Base-by-base conservation (phyloP, 2,888 invertebrate genomes). In the Meganola albula region DNA sequence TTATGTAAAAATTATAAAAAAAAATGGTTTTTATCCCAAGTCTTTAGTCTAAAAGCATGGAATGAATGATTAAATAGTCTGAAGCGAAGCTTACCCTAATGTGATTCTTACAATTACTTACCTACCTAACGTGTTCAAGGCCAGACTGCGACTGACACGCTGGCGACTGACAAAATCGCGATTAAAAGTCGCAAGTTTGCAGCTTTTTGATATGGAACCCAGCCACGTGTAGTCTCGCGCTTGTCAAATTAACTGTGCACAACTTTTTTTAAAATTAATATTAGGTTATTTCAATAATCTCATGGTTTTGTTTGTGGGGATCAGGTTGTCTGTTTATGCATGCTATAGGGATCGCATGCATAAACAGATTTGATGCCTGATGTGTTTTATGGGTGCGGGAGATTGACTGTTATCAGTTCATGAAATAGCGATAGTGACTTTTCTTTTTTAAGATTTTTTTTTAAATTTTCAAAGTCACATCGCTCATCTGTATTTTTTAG, bases 81-180 rank as follows among this genome's bases (percentile, higher is more conserved):
- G 65, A 69, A 74, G 74, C 70, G 63, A 47, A 64, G 63, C 65
- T 63, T 70, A 71, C 36, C 55, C 63, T 71, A 65, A 42, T 58
- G 52, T 44, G 52, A 62, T 63, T 58, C 78, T 74, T 76, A 79
- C 57, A 66, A 63, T 71, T 71, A 68, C 74, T 69, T 74, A 78
- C 62, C 67, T 78, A 75, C 58, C 68, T 68, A 59, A 61, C 48
- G 51, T 54, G 58, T 53, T 64, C 54, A 58, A 46, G 62, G 77
- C 77, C 75, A 72, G 75, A 72, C 66, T 51, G 65, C 54, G 27
- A 36, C 37, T 24, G 24, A 31, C 43, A 45, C 41, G 24, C 26
- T 6, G 36, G 24, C 39, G 41, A 45, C 26, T 20, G 20, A n/a
- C 3, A 7, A 20, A 7, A 7, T 16, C 16, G 8, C n/a, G 3